These are phyloP conservation scores for Tarsius wallacei DNA, from an alignment of 2,797 vertebrate species.

Conservation along the genomic window DNA sequence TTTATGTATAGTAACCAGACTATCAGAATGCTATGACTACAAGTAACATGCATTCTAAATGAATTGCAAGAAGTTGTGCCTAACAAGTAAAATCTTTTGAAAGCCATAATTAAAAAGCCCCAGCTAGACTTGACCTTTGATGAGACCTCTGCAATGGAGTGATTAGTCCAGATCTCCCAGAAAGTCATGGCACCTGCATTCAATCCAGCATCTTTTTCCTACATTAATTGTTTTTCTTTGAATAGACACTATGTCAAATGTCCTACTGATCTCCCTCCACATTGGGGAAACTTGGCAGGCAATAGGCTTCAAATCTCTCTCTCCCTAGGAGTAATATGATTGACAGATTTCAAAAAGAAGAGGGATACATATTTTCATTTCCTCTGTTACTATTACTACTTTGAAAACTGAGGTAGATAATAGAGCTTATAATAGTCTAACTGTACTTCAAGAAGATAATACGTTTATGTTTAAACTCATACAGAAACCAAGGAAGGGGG, in stretches of 20 bases:
- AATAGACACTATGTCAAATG: neutral
- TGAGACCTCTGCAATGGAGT: neutral
- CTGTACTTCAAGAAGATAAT: constrained; percentile 73
- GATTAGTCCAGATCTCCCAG: neutral
- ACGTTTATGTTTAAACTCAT: constrained; percentile 69
- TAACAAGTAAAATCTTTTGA: neutral
- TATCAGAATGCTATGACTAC: neutral
- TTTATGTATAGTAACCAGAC: constrained; percentile 2
- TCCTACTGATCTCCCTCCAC: neutral
- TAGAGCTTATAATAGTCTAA: constrained; percentile 63
- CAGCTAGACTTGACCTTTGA: neutral
- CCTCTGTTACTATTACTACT: constrained; percentile 62
- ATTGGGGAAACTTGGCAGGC: neutral
- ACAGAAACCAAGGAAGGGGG: constrained; percentile 52
- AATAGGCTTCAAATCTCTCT: constrained; percentile 11
- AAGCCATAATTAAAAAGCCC: neutral
- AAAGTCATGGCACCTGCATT: neutral
- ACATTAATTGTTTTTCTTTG: neutral
- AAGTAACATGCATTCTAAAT: neutral
- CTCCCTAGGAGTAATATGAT: constrained; percentile 68
- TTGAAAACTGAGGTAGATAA: constrained; percentile 71
- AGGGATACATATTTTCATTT: constrained; percentile 72
- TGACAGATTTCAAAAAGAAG: constrained; percentile 77
- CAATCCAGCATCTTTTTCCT: neutral
- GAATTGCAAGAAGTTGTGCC: neutral